Evolutionary conservation across 2,113 vertebrate species (phyloP), one percentile per base, ranked within the genome.

Genomic region (Apodemus speciosus): DNA sequence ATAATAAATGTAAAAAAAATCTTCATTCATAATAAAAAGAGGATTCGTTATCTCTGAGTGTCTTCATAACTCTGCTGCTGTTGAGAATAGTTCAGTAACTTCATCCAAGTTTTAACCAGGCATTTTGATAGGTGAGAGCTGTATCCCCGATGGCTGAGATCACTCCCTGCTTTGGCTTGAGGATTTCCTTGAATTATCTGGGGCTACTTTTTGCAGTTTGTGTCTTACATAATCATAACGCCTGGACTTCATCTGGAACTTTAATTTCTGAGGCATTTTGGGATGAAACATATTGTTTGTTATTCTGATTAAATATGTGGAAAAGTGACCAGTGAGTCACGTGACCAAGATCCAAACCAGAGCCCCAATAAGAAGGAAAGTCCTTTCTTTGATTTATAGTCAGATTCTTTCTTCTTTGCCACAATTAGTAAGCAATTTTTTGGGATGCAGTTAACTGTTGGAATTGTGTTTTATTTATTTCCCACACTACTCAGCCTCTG

Each of bases 381-480:
- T 18, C 10, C 38, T 92, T 66, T 10, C 38, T 92, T 66, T 30
- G 53, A 68, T 51, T 60, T 46, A 91, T 4, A n/a, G 11, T 7
- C 46, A 75, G n/a, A 1, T 58, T 66, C 25, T 85, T 90, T 66
- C n/a, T 18, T 40, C 58, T 80, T 85, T 25, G 40, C 43, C 23
- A 16, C 32, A 46, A 43, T 69, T 40, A 93, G 86, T 88, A 73
- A 90, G 1, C 18, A 88, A 88, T 88, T 76, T 76, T 93, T 90
- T 58, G 49, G 53, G 85, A 85, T 49, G 76, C 81, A 85, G 69
- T 94, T 94, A 94, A 89, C 56, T 40, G 30, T 3, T 77, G 27
- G 46, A n/a, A 71, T 60, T 79, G 81, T 46, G 46, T 88, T 95
- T 92, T 89, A 75, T 94, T 93, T 90, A 90, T 92, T 81, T 88